phyloP scores from a whole-genome alignment of 2,113 vertebrate genomes.

The Ictidomys tridecemlineatus region DNA sequence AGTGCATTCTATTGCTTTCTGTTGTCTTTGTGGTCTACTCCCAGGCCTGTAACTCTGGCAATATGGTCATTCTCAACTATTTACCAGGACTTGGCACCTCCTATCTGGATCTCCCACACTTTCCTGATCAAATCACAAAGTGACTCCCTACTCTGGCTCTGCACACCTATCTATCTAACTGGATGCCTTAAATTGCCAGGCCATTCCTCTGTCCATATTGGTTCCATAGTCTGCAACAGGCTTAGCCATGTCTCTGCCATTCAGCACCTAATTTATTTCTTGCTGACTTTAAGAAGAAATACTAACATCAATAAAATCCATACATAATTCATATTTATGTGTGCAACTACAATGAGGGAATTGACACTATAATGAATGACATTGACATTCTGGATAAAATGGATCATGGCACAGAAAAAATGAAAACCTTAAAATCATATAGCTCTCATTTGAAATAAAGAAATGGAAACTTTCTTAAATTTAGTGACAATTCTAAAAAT shows the following conservation, averaged over 20 bases:
- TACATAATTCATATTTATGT: background rate
- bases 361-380: background rate
- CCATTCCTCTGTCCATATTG: accelerated
- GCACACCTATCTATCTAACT: background rate
- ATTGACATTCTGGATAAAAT: background rate
- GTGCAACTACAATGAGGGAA: background rate
- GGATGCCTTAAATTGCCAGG: background rate
- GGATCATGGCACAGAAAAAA: background rate
- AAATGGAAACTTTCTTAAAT: background rate
- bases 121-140: background rate
- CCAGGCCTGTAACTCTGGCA: background rate
- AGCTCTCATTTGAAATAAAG: background rate
- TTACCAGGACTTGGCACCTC: background rate
- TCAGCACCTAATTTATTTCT: background rate
- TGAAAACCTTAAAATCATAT: background rate
- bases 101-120: background rate
- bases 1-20: background rate
- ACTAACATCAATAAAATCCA: background rate
- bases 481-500: background rate
- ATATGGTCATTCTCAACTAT: background rate
- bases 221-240: too few species aligned
- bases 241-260: background rate
- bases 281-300: background rate
- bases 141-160: too few species aligned
- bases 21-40: background rate